Evolutionary conservation across 2,888 invertebrate species (phyloP).

Genomic region (Isotomurus palustris): DNA sequence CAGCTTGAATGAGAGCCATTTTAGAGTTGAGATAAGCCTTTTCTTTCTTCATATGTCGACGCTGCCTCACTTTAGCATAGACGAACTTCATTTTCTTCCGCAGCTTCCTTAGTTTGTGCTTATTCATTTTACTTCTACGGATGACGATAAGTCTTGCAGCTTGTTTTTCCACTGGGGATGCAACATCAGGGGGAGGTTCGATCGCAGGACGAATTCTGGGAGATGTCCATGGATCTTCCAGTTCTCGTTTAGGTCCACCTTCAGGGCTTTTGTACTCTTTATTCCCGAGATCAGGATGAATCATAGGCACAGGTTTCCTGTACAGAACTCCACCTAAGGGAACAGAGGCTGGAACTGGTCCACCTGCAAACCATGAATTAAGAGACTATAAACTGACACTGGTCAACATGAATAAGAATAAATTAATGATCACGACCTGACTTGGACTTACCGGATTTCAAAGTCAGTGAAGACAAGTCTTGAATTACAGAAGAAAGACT

Average conservation of each 20-base stretch:
- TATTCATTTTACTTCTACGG: constrained; percentile 77
- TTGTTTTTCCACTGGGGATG: constrained; percentile 56
- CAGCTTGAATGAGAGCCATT: constrained; percentile 64
- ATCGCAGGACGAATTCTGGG: background rate
- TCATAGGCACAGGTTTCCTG: background rate
- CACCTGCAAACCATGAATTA: background rate
- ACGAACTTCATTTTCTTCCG: constrained; percentile 72
- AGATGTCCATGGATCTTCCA: background rate
- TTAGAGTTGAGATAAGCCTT: constrained; percentile 70
- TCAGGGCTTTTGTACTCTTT: constrained; percentile 1
- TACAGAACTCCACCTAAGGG: too few relatives aligned
- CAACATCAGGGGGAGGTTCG: background rate
- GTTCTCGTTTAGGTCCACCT: background rate
- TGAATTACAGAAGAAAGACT: too few relatives aligned
- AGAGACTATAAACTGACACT: background rate
- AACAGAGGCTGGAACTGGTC: background rate
- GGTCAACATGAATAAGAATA: too few relatives aligned
- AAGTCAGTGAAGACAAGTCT: too few relatives aligned
- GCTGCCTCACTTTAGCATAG: constrained; percentile 65
- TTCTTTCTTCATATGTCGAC: constrained; percentile 68
- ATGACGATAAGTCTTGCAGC: constrained; percentile 72
- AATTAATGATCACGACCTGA: too few relatives aligned
- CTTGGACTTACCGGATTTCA: too few relatives aligned
- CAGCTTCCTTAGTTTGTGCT: constrained; percentile 74
- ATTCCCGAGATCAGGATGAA: background rate